phyloP scores from a whole-genome alignment of 2,797 vertebrate species.

The Saxicola maurus region DNA sequence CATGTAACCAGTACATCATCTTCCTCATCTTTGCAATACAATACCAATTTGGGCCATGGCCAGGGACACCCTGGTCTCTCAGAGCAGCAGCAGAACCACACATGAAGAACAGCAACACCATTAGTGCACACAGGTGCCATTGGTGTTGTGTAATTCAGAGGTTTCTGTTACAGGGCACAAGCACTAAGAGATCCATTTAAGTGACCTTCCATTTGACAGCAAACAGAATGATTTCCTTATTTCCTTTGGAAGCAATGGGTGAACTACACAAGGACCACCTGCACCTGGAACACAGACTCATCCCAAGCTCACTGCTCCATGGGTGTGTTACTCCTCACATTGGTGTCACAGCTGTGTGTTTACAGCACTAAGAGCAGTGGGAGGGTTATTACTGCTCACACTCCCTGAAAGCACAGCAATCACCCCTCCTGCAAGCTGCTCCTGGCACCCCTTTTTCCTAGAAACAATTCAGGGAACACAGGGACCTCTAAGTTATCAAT shows the following conservation, averaged over 20 bases:
- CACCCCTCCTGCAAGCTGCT: not conserved
- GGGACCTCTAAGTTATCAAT: not conserved
- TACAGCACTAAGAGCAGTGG: not conserved
- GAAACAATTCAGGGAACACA: not conserved
- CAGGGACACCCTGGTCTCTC: not conserved
- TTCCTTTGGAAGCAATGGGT: not conserved
- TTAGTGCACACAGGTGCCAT: not conserved
- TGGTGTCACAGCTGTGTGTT: fast-evolving
- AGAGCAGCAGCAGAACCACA: not conserved
- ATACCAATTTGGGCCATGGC: not conserved
- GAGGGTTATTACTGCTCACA: not conserved
- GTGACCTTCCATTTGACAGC: not conserved
- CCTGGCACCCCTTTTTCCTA: not conserved
- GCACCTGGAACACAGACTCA: not conserved
- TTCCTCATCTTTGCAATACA: not conserved
- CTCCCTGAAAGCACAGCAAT: not conserved
- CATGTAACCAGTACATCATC: not conserved
- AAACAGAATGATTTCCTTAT: not conserved
- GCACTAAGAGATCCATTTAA: not conserved
- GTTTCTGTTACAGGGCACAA: not conserved
- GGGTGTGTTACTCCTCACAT: fast-evolving
- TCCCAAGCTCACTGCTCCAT: fast-evolving
- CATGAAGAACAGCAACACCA: not conserved
- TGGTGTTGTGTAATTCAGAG: not conserved
- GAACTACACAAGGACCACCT: not conserved